Evolutionary conservation across 2,888 invertebrate genomes (phyloP).

Genomic region (Cloeon dipterum): DNA sequence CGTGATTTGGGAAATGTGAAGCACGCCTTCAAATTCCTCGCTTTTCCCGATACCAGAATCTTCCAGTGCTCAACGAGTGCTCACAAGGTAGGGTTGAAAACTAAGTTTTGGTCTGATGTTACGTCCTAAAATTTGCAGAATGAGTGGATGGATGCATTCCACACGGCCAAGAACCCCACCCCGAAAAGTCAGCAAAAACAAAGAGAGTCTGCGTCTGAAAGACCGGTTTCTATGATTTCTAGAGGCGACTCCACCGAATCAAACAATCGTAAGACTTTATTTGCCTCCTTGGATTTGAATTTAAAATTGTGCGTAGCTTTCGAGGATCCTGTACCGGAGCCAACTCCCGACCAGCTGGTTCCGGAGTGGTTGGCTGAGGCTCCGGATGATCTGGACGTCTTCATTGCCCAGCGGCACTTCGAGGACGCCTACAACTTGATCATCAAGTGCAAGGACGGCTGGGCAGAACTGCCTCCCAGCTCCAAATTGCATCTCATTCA

Average conservation of each 20-base stretch:
- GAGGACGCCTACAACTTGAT: constrained; percentile 73
- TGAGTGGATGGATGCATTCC: constrained; percentile 86
- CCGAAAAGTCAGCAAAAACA: constrained; percentile 33
- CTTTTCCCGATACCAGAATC: constrained; percentile 79
- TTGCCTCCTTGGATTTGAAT: neutral
- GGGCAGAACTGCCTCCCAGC: neutral
- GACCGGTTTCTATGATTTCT: constrained; percentile 15
- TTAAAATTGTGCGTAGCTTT: constrained; percentile 14
- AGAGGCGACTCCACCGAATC: constrained; percentile 22
- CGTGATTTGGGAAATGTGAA: constrained; percentile 72
- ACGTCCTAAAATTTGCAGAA: constrained; percentile 27
- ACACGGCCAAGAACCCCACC: constrained; percentile 66
- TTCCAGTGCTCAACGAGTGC: constrained; percentile 70
- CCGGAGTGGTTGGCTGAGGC: constrained; percentile 82
- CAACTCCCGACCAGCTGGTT: constrained; percentile 7
- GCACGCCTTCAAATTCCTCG: constrained; percentile 81
- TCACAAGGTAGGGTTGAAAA: constrained; percentile 25
- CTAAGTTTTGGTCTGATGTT: neutral
- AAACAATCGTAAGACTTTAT: constrained; percentile 16
- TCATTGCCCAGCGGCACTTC: constrained; percentile 87
- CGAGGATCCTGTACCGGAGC: constrained; percentile 15
- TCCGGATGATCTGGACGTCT: constrained; percentile 83
- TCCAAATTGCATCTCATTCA: neutral
- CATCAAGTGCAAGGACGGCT: neutral
- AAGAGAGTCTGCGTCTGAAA: constrained; percentile 20